Evolutionary conservation across 2,113 vertebrate genomes (phyloP), one percentile per base, ranked within the genome.

Genomic region (Pogonocichla stellata): DNA sequence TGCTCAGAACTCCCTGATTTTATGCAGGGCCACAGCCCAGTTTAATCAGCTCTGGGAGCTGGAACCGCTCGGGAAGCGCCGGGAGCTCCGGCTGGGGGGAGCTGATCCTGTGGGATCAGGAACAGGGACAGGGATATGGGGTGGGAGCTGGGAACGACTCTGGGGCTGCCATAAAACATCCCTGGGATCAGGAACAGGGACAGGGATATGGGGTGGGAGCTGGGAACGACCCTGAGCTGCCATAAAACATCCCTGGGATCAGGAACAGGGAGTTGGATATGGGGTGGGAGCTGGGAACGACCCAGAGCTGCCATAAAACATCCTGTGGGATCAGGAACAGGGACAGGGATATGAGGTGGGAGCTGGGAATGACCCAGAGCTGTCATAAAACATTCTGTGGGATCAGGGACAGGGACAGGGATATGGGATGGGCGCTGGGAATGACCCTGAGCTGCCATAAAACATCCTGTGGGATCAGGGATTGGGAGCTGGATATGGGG

Each of bases 1-100:
- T 19, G 74, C 93, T 85, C 33, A 7, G 40, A 94, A 42, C 81
- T 88, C 78, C 86, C 93, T 95, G 90, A 96, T 93, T 96, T 96
- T 92, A 97, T 97, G 97, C 96, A 95, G 95, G 79, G 53, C 82
- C 70, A 74, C 70, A 74, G 70, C 70, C 42, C 60, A 0, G 50
- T 48, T 48, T 74, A 74, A 65, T 56, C 38, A 33, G 57, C 22
- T 7, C 58, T 8, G 1, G 42, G 57, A 38, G 40, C 33, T 9
- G 67, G 38, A 45, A 33, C 3, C 4, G 22, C 40, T 8, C 16
- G 8, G 47, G 66, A 31, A 13, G 14, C 5, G 3, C 9, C 0
- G 19, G 19, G 56, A 51, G 66, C 66, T 34, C 28, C 4, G 0
- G 62, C 24, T 8, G 5, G 8, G 48, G 80, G 40, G 57, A 26